Percentiles rank a stretch among this genome's conserved stretches.
Evolutionary conservation across 2,113 vertebrate species (phyloP).

Genomic region (Galbula dea): DNA sequence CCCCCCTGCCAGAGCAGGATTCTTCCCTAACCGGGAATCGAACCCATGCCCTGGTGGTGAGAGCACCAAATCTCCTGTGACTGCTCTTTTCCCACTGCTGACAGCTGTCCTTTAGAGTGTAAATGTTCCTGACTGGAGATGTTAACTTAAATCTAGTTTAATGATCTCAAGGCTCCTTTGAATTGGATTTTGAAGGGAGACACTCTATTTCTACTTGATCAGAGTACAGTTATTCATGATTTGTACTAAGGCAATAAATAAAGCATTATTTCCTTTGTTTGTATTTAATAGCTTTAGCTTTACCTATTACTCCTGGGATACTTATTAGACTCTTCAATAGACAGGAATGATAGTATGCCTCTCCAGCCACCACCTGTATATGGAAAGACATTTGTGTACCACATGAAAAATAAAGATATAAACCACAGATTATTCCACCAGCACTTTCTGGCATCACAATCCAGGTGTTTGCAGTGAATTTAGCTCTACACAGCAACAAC

Average conservation of each 20-base stretch:
- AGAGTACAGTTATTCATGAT: neutral
- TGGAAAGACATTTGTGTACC: neutral
- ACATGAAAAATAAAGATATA: neutral
- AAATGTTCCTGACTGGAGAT: neutral
- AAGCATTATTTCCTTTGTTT: neutral
- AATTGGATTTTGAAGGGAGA: neutral
- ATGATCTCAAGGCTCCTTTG: neutral
- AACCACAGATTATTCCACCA: neutral
- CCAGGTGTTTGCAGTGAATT: neutral
- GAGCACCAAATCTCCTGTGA: too few relatives aligned
- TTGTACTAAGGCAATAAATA: neutral
- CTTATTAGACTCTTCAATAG: neutral
- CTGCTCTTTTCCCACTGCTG: neutral
- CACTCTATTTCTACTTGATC: neutral
- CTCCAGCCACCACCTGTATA: neutral
- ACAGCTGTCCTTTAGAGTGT: neutral
- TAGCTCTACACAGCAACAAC: neutral
- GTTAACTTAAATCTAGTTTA: neutral
- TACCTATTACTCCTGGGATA: neutral
- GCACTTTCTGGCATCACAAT: neutral
- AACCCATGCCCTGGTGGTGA: too few relatives aligned
- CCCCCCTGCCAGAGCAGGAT: too few relatives aligned
- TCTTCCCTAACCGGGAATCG: too few relatives aligned
- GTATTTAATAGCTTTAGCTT: neutral
- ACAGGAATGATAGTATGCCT: neutral